Evolutionary conservation across 2,888 invertebrate species (phyloP), one percentile per base, ranked within the genome.

Genomic region (Torymus tubicola): DNA sequence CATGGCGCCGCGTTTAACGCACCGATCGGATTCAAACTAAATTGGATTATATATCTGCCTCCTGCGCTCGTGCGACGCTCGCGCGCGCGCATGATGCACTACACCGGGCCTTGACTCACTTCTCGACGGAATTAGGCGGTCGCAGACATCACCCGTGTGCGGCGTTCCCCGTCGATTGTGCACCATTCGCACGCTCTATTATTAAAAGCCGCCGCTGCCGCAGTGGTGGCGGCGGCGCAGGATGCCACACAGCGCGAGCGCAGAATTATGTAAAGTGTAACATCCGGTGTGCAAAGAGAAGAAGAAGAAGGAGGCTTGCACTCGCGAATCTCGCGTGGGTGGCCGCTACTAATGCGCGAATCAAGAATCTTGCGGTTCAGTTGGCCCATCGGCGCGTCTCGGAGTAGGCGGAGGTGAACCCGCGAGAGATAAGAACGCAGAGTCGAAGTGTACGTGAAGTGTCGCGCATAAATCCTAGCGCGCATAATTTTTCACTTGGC

Each of bases 121-220:
- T 80, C 16, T 42, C 68, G 57, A 79, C 68, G 53, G 65, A 79
- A 70, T 80, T 80, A 74, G 70, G 70, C 42, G 70, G 24, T 68
- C 50, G 21, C 65, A 67, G 21, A 11, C 21, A 42, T 14, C 14
- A 16, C 55, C 13, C 42, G 31, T 4, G 52, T 16, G 18, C 12
- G 58, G 57, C 65, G 67, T 67, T 65, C 18, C 31, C 21, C 16
- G 57, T 63, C 64, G 57, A 57, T 70, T 77, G 77, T 70, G 67
- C n/a, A 57, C 14, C 61, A 21, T 10, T 21, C 61, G 64, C 13
- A 16, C 5, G 64, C 65, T 65, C 65, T 65, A 65, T 65, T 65
- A 65, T 65, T 65, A 65, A 65, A 65, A 52, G n/a, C 65, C 42
- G 2, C 31, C n/a, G 16, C 31, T n/a, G n/a, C n/a, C n/a, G 31